A percentile compares a stretch with the other conserved stretches of the same genome.
These are phyloP conservation scores for Ormyrus nitidulus DNA, from an alignment of 2,888 invertebrate species.

Conservation along the genomic window DNA sequence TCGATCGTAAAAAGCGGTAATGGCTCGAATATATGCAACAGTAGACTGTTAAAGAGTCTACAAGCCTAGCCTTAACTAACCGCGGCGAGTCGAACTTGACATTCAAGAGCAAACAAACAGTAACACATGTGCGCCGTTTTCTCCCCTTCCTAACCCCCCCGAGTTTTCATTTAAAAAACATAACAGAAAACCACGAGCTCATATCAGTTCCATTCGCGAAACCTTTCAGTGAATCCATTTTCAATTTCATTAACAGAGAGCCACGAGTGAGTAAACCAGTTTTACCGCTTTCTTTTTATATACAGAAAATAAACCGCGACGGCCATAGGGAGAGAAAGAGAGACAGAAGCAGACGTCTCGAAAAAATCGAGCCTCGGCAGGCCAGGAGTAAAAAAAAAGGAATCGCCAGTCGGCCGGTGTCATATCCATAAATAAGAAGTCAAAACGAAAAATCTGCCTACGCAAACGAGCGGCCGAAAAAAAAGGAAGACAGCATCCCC, in stretches of 20 bases:
- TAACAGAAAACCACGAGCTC: background rate
- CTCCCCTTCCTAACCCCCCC: too few species aligned
- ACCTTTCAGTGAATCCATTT: background rate
- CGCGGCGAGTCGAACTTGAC: constrained; percentile 29
- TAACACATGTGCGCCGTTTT: background rate
- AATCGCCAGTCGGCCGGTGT: too few species aligned
- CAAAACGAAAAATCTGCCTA: background rate
- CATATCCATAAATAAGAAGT: background rate
- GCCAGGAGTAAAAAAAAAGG: background rate
- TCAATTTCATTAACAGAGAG: constrained; percentile 7
- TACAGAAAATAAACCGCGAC: background rate
- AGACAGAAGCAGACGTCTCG: background rate
- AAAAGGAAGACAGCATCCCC: background rate
- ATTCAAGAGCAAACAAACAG: constrained; percentile 30
- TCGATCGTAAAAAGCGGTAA: constrained; percentile 4
- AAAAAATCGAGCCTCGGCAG: background rate
- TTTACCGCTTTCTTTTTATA: constrained; percentile 11
- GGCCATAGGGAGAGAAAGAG: too few species aligned
- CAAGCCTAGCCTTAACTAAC: constrained; percentile 26
- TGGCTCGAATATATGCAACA: background rate
- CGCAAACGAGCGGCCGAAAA: background rate
- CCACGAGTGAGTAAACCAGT: constrained; percentile 10
- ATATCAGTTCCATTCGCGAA: too few species aligned
- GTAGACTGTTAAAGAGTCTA: background rate
- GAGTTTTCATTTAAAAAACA: background rate